Conservation (phyloP, 2,888 invertebrate species). For the Patella pellucida region DNA sequence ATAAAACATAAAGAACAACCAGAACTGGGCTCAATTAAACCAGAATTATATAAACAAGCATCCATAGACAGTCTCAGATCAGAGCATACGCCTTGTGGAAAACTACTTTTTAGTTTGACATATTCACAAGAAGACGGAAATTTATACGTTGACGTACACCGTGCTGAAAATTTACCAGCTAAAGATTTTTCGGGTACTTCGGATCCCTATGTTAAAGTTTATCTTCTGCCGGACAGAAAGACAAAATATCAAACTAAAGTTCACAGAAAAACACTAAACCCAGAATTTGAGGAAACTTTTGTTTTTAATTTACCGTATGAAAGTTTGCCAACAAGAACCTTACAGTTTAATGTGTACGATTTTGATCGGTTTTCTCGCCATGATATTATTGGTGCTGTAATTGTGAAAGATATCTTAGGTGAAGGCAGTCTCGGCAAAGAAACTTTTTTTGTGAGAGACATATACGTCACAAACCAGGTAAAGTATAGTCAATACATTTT, state of each 20-base stretch:
- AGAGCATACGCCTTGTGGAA: slow-evolving; percentile 76
- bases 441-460: slow-evolving; percentile 88
- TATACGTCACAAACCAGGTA: slow-evolving; percentile 76
- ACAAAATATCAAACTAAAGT: slow-evolving; percentile 88
- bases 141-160: slow-evolving; percentile 81
- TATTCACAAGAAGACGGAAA: slow-evolving; percentile 87
- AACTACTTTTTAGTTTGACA: slow-evolving; percentile 84
- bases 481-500: slow-evolving; percentile 9
- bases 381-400: slow-evolving; percentile 88
- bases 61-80: slow-evolving; percentile 60
- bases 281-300: slow-evolving; percentile 88
- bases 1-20: slow-evolving; percentile 72
- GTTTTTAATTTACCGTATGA: slow-evolving; percentile 85
- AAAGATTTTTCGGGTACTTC: slow-evolving; percentile 88
- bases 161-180: slow-evolving; percentile 84
- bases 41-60: slow-evolving; percentile 74
- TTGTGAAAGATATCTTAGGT: slow-evolving; percentile 83
- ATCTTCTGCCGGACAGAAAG: slow-evolving; percentile 86
- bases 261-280: slow-evolving; percentile 84
- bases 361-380: slow-evolving; percentile 90
- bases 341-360: slow-evolving; percentile 90
- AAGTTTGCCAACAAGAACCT: slow-evolving; percentile 81
- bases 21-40: slow-evolving; percentile 62
- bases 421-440: slow-evolving; percentile 84
- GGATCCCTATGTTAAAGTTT: slow-evolving; percentile 89